Evolutionary conservation across 2,113 vertebrate genomes (phyloP).

Genomic region (Tringa solitaria): DNA sequence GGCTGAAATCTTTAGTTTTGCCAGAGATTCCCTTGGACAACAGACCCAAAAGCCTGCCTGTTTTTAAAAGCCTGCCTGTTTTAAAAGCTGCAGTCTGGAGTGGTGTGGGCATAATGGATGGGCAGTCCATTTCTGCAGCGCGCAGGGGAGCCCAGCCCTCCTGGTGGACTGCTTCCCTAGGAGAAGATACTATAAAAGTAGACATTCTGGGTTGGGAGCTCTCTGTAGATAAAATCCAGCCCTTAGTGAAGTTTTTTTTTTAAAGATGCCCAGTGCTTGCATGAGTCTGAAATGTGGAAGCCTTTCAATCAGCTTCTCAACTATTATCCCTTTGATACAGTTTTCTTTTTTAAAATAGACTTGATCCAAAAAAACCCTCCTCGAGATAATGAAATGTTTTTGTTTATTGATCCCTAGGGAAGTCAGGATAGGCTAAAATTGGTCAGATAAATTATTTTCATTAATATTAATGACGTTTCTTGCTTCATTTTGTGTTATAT

Average conservation of each 20-base stretch:
- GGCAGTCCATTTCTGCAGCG: not conserved
- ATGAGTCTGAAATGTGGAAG: not conserved
- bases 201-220: not conserved
- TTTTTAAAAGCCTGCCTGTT: not conserved
- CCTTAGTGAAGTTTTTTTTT: not conserved
- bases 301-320: not conserved
- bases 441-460: conserved; percentile 12
- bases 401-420: conserved; percentile 4
- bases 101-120: not conserved
- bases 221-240: not conserved
- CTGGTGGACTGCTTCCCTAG: not conserved
- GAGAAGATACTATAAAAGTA: not conserved
- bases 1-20: not conserved
- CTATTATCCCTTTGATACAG: not conserved
- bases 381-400: not conserved
- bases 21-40: not conserved
- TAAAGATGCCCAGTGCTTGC: not conserved
- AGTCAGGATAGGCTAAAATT: conserved; percentile 9
- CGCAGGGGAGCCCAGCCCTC: not conserved
- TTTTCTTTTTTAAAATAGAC: not conserved
- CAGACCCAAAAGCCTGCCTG: not conserved
- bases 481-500: not conserved
- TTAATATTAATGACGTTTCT: not conserved
- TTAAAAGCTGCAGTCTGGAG: not conserved
- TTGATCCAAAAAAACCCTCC: not conserved